Base-by-base conservation (phyloP, 2,113 vertebrate species). In the Rhinolophus ferrumequinum region DNA sequence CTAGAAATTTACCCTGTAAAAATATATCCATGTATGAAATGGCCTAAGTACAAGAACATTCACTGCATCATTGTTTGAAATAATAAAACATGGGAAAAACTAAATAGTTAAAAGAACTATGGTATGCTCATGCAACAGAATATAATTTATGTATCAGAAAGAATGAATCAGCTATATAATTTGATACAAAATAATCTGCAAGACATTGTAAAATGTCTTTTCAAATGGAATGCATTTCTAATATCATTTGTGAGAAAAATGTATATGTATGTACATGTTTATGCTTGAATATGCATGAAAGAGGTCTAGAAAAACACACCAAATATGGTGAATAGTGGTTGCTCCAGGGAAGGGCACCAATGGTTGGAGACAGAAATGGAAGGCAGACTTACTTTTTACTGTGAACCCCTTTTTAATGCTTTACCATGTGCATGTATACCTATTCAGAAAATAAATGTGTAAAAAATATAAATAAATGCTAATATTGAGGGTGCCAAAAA, bases 21-120 rank as follows among this genome's bases (percentile, higher is more conserved):
- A 77, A 70, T 69, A 62, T 60, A 93, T 52, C 58, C 8, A 22
- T 81, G 33, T 81, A 33, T 82, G 56, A 87, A 82, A 41, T 5
- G 38, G 24, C 19, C 0, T 76, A 82, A 64, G 70, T 26, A 88
- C 33, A 67, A 75, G n/a, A 67, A 50, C n/a, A 82, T 38, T 60
- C 38, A 76, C 2, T 76, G 28, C n/a, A 73, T 60, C 56, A 67
- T 5, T 82, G 50, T 81, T 88, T 80, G 26, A 16, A 77, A 80
- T 24, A 93, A 52, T 62, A 92, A 92, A 84, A 18, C 8, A 38
- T 33, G 10, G 41, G 26, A 69, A 60, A 95, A 50, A 3, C 44
- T 88, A 85, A 77, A n/a, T 52, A 88, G 18, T 81, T 90, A 60
- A 54, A 73, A 84, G 64, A 88, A 92, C 54, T 80, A 73, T 9